Base-by-base conservation (phyloP, 1,140 invertebrate species). In the Lordiphosa collinella region DNA sequence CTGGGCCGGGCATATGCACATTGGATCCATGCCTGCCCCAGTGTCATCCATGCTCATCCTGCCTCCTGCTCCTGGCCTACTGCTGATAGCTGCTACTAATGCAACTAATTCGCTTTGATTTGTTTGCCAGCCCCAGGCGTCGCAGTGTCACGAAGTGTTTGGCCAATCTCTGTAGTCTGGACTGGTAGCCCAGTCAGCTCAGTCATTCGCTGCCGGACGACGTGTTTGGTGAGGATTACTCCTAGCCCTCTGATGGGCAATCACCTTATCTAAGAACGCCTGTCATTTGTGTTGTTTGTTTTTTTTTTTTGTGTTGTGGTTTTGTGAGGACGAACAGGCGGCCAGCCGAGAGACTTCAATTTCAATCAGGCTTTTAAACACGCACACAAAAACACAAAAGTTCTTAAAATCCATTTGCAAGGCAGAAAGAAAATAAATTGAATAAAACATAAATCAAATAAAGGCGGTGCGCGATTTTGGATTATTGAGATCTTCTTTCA, bases 21-120 rank as follows among this genome's bases (percentile, higher is more conserved):
- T 48, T 48, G 25, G 25, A 48, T 34, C 22, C 46, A 31, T 31
- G 13, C 29, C 46, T 48, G 46, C 46, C 46, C 41, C 29, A 44
- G 22, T 44, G 41, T 44, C 41, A 44, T 44, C 41, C 41, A 48
- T 16, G 25, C 32, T 31, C 18, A 44, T 44, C 14, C 31, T 47
- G 12, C 12, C 13, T 25, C 4, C 22, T 44, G 50, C 13, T 32
- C 22, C 18, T 18, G 34, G 37, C 22, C 49, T 48, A 22, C 37
- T 59, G 66, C 66, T 69, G 66, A 69, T 69, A 69, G 66, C 66
- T 69, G 66, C 65, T 65, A 69, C 66, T 69, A 69, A 69, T 69
- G 66, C 66, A 69, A 69, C 66, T 69, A 69, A 69, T 69, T 69
- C 66, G 66, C 65, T 69, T 69, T 69, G 66, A 69, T 69, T 69